These are phyloP conservation scores for Prietella phreatophila DNA, from an alignment of 2,113 vertebrate species.

Conservation along the genomic window DNA sequence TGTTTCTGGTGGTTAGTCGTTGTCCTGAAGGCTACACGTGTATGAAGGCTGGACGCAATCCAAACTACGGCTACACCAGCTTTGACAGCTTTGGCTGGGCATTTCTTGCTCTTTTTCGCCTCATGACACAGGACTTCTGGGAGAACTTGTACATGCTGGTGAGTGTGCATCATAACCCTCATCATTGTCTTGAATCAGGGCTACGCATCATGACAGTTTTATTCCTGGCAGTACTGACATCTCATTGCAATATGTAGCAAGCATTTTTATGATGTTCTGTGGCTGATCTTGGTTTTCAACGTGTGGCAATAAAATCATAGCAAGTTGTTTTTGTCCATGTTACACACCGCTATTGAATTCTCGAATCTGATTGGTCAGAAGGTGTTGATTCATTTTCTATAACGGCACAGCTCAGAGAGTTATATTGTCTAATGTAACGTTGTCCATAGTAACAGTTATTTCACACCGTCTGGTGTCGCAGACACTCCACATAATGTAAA, in stretches of 20 bases:
- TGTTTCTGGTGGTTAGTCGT: slow-evolving; percentile 68
- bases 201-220: not conserved
- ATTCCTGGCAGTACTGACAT: not conserved
- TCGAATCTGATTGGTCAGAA: not conserved
- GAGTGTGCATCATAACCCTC: slow-evolving; percentile 12
- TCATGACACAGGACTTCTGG: slow-evolving; percentile 99
- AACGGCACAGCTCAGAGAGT: not conserved
- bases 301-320: not conserved
- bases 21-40: slow-evolving; percentile 93
- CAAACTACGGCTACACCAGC: slow-evolving; percentile 98
- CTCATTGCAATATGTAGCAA: not conserved
- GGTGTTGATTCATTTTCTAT: not conserved
- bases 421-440: not conserved
- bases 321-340: not conserved
- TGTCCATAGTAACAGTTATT: not conserved
- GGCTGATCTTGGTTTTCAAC: not conserved
- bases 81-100: slow-evolving; percentile 99
- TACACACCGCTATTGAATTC: not conserved
- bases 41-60: slow-evolving; percentile 96
- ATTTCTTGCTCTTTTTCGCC: slow-evolving; percentile 94
- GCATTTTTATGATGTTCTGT: not conserved
- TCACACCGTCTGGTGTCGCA: not conserved
- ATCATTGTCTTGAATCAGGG: not conserved
- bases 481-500: not conserved
- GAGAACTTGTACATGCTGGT: slow-evolving; percentile 97